These are phyloP conservation scores for Metridium senile DNA, from an alignment of 92 coral and sea anemone species.

Conservation along the genomic window DNA sequence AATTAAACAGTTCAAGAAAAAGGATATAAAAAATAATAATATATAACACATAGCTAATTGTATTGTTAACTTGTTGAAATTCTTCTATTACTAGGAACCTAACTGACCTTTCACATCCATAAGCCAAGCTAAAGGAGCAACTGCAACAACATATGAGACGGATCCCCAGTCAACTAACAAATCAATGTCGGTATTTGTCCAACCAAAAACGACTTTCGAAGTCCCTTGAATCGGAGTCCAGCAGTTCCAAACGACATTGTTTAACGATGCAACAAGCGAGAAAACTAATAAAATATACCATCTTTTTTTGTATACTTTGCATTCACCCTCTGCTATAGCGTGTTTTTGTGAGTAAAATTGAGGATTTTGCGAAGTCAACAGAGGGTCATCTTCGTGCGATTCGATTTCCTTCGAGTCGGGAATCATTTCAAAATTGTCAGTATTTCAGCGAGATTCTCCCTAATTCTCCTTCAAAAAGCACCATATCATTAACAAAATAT, in stretches of 20 bases:
- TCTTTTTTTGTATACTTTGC: constrained; percentile 71
- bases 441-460: neutral
- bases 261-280: constrained; percentile 62
- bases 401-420: neutral
- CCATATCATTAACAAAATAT: too few relatives aligned
- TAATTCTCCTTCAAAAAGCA: neutral
- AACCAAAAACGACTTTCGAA: constrained; percentile 70
- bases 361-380: constrained; percentile 56
- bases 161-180: constrained; percentile 86
- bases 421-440: neutral
- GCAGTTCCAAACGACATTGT: constrained; percentile 77
- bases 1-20: too few relatives aligned
- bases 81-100: neutral
- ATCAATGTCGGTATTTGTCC: constrained; percentile 68
- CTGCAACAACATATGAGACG: constrained; percentile 68
- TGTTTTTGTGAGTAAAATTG: constrained; percentile 48
- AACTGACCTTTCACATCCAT: constrained; percentile 82
- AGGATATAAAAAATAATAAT: too few relatives aligned
- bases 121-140: constrained; percentile 82
- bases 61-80: too few relatives aligned
- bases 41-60: too few relatives aligned
- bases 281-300: constrained; percentile 77
- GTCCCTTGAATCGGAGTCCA: constrained; percentile 91
- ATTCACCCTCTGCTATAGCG: constrained; percentile 13
- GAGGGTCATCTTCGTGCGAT: constrained; percentile 52